Evolutionary conservation across 1,140 invertebrate species (phyloP).

Genomic region (Drosophila rufa): DNA sequence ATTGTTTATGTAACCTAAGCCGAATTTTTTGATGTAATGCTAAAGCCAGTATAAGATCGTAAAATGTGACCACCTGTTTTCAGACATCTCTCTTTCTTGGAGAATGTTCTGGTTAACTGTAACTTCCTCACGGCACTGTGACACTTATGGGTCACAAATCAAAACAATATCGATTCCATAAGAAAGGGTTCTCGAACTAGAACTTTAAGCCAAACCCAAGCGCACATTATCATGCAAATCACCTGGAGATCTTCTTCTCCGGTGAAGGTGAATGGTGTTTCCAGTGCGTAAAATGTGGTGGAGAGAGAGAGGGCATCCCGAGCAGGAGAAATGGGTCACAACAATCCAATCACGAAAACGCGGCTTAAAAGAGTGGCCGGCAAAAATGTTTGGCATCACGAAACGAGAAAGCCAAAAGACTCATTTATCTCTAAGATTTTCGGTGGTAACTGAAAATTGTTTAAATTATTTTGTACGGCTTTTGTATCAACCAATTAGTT

Average conservation of each 20-base stretch:
- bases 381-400: conserved; percentile 63
- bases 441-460: conserved; percentile 17
- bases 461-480: conserved; percentile 26
- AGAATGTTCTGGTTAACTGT: conserved; percentile 41
- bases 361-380: conserved; percentile 57
- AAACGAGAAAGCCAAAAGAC: conserved; percentile 43
- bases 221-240: conserved; percentile 53
- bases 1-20: conserved; percentile 44
- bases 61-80: conserved; percentile 18
- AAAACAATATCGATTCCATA: conserved; percentile 15
- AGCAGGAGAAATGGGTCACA: conserved; percentile 63
- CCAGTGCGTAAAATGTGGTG: conserved; percentile 8
- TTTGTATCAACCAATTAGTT: conserved; percentile 29
- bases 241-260: conserved; percentile 15
- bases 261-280: conserved; percentile 54
- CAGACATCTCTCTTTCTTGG: not conserved
- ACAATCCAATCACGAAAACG: conserved; percentile 64
- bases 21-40: conserved; percentile 41
- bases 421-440: conserved; percentile 19
- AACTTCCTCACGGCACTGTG: conserved; percentile 32
- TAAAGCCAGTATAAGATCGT: conserved; percentile 24
- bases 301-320: conserved; percentile 11
- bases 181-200: conserved; percentile 26
- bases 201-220: conserved; percentile 17
- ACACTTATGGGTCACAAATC: conserved; percentile 43